Conservation (phyloP, 2,797 vertebrate genomes). For the Thalassophryne amazonica region DNA sequence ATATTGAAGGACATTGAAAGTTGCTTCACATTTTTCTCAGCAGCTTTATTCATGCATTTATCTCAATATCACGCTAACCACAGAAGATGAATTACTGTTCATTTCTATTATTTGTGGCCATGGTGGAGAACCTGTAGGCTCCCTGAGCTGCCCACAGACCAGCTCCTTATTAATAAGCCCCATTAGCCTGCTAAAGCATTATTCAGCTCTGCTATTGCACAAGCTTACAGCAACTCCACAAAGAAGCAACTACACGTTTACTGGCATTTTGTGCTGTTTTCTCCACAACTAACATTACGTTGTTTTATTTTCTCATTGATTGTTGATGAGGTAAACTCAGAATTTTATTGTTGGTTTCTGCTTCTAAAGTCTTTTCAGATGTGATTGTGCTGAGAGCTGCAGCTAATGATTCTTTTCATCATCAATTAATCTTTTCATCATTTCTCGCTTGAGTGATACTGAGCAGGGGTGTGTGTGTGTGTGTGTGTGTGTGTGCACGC, state of each 20-base stretch:
- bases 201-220: constrained; percentile 35
- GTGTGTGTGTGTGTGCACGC: too few species aligned
- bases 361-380: not conserved
- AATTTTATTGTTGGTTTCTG: not conserved
- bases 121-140: constrained; percentile 9
- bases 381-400: not conserved
- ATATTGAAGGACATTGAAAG: constrained; percentile 25
- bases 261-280: not conserved
- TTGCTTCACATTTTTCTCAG: constrained; percentile 54
- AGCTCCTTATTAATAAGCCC: constrained; percentile 66
- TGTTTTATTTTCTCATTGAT: not conserved
- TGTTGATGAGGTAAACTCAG: not conserved
- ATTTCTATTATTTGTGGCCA: constrained; percentile 33
- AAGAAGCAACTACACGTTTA: not conserved
- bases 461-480: too few species aligned
- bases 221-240: constrained; percentile 19
- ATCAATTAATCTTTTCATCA: too few species aligned
- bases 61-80: constrained; percentile 32
- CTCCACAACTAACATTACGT: not conserved
- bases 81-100: constrained; percentile 42
- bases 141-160: constrained; percentile 44
- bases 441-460: too few species aligned
- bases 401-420: too few species aligned
- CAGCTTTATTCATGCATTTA: constrained; percentile 36
- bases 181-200: constrained; percentile 66